phyloP scores from a whole-genome alignment of 2,113 vertebrate species.

The Anoplopoma fimbria region DNA sequence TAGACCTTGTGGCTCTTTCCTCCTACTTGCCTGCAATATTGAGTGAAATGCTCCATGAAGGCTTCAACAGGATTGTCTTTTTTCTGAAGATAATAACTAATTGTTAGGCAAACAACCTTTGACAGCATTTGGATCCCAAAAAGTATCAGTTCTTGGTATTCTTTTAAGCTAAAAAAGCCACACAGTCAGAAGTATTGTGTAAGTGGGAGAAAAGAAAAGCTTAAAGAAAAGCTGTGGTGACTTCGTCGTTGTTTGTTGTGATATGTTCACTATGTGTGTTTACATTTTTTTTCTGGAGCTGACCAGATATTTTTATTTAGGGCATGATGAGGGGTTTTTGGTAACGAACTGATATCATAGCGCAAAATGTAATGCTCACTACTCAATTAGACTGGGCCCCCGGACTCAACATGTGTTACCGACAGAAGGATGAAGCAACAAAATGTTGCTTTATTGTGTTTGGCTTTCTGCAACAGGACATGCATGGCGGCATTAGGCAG shows the following conservation, averaged over 20 bases:
- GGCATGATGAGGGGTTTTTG: not conserved
- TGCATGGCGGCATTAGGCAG: constrained; percentile 7
- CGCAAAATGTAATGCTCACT: not conserved
- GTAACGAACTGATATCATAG: not conserved
- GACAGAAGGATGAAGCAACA: constrained; percentile 3
- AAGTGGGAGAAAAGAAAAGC: not conserved
- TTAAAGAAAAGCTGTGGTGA: not conserved
- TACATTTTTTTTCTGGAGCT: not conserved
- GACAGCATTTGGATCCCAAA: not conserved
- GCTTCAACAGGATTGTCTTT: constrained; percentile 13
- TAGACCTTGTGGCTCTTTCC: constrained; percentile 4
- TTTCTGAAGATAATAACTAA: constrained; percentile 1
- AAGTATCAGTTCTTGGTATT: constrained; percentile 5
- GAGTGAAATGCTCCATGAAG: too few relatives aligned
- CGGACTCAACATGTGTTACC: not conserved
- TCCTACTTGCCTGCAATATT: not conserved
- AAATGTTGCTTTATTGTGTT: constrained; percentile 17
- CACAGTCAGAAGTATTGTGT: not conserved
- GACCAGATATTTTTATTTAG: not conserved
- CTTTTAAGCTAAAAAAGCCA: not conserved
- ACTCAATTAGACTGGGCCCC: not conserved
- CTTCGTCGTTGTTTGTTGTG: not conserved
- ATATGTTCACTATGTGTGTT: not conserved
- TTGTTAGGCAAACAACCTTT: not conserved
- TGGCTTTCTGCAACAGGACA: constrained; percentile 15